Base-by-base conservation (phyloP, 2,888 invertebrate genomes). In the Teleogryllus oceanicus region DNA sequence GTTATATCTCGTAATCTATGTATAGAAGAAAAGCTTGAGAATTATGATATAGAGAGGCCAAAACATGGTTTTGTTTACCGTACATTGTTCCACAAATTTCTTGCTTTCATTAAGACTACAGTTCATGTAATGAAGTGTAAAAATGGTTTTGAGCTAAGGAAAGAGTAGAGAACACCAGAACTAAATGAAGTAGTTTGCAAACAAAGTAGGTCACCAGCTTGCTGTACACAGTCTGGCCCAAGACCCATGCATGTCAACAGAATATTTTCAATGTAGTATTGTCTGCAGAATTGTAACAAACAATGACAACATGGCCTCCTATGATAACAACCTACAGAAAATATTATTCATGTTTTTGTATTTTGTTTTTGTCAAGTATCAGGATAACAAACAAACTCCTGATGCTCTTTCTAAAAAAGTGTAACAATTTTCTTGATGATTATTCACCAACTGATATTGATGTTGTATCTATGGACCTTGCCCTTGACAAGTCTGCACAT, bases 251-350 rank as follows among this genome's bases (percentile, higher is more conserved):
- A 62, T 16, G 62, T 62, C 62, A 62, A 78, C 37, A 78, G 51
- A 50, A 80, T 78, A 51, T 76, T 75, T 76, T 79, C 24, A 77
- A 74, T 80, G 79, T 80, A 77, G 81, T 82, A 82, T 82, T 82
- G 82, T 82, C 81, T 82, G 82, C 81, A 82, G 81, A 82, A 81
- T 82, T 82, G 82, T 82, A 82, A 82, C 82, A 82, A 82, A 81
- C 81, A 80, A 81, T 80, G 82, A 78, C 80, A 80, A 80, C 79
- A 82, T 78, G 82, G 82, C 81, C 81, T 80, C 74, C 79, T 82
- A 75, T 79, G 80, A 82, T 82, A 82, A 82, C 82, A 82, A 78
- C 77, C 81, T 82, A 82, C 81, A 81, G 78, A 80, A 79, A 77
- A 78, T 82, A 75, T 81, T 82, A 79, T 81, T 81, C 20, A 50